Base-by-base conservation (phyloP, 2,113 vertebrate species). In the Psittacula cyanocephala region DNA sequence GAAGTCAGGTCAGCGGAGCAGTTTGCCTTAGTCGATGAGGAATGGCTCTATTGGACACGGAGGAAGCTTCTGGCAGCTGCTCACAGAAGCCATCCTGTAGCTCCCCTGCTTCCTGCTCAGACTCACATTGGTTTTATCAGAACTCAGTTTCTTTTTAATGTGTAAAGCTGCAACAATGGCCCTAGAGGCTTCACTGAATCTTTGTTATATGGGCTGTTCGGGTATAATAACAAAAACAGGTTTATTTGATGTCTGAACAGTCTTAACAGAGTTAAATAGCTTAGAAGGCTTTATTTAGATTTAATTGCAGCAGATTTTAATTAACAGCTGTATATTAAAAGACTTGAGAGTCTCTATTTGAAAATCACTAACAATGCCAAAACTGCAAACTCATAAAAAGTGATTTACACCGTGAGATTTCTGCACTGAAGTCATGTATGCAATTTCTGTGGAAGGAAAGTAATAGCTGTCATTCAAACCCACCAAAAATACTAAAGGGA, bases 231-330 rank as follows among this genome's bases (percentile, higher is more conserved):
- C 81, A 92, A 89, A 82, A 80, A 50, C 28, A 53, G 25, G 74
- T 77, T 95, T 89, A 62, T 85, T 62, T 85, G 81, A 80, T 55
- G 37, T 43, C 44, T 89, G 53, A 86, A 83, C 15, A 67, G 50
- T 86, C 53, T 89, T 74, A 89, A 67, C n/a, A 53, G 46, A 82
- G 20, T 43, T 83, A 83, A 94, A 86, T 35, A 91, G 41, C 71
- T 85, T 85, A 77, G 39, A 77, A 49, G 89, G 84, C 93, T 92
- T 93, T 80, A 88, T 93, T 94, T 93, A 91, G 71, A 83, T 88
- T 93, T 91, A 83, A 86, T 92, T 93, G 76, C 86, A 81, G 68
- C 25, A 91, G 71, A 72, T 94, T 81, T 67, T 94, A 91, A 96
- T 95, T 89, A 96, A 79, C 43, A 53, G 87, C 59, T 76, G 37